phyloP scores from a whole-genome alignment of 2,797 vertebrate genomes.

The Argyrosomus regius region DNA sequence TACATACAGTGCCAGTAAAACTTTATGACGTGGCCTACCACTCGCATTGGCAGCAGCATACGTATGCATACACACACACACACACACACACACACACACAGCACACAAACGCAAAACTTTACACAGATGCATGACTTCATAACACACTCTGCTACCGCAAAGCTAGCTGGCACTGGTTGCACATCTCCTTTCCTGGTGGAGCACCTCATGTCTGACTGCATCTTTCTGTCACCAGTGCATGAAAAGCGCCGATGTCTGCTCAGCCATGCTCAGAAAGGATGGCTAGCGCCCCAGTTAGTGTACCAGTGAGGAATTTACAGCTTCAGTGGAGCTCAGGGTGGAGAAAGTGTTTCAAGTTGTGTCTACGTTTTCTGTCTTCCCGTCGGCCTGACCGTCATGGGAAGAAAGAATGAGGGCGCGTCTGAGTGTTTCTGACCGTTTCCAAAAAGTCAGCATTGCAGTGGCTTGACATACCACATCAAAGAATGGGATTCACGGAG shows the following conservation, averaged over 20 bases:
- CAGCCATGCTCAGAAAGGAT: slow-evolving; percentile 55
- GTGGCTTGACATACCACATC: slow-evolving; percentile 50
- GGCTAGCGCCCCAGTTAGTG: slow-evolving; percentile 75
- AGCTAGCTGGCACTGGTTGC: slow-evolving; percentile 40
- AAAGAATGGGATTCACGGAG: slow-evolving; percentile 34
- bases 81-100: neutral
- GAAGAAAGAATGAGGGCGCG: slow-evolving; percentile 53
- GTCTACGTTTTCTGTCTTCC: slow-evolving; percentile 49
- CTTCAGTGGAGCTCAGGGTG: slow-evolving; percentile 69
- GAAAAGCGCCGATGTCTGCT: slow-evolving; percentile 78
- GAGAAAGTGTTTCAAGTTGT: slow-evolving; percentile 58
- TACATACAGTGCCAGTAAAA: slow-evolving; percentile 74
- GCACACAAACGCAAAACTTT: slow-evolving; percentile 12
- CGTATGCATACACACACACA: neutral
- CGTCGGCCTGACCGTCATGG: slow-evolving; percentile 43
- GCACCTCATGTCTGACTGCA: slow-evolving; percentile 60
- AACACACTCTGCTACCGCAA: slow-evolving; percentile 36
- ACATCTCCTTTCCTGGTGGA: slow-evolving; percentile 39
- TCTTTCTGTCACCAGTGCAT: slow-evolving; percentile 70
- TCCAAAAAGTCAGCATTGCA: slow-evolving; percentile 49
- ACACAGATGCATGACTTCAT: slow-evolving; percentile 46
- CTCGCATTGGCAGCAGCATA: slow-evolving; percentile 34
- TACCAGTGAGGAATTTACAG: slow-evolving; percentile 80
- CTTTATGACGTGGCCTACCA: slow-evolving; percentile 69
- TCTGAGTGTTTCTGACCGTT: slow-evolving; percentile 54